These are phyloP conservation scores for Drosophila nigrodunni DNA, from an alignment of 1,140 invertebrate species.

Conservation along the genomic window DNA sequence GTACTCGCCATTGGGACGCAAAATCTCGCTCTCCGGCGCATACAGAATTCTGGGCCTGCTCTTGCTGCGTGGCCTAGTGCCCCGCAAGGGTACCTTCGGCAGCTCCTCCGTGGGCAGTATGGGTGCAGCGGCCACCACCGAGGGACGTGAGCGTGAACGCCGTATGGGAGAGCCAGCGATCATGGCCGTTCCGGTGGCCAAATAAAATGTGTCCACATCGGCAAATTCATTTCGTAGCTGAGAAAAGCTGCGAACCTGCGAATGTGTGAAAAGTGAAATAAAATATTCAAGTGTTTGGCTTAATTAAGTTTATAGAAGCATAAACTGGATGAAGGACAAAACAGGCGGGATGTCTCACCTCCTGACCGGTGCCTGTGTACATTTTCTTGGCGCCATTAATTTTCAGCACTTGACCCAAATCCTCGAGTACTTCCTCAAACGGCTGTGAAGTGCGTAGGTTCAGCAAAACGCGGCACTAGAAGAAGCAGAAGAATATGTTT, in stretches of 20 bases:
- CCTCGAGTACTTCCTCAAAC: conserved; percentile 97
- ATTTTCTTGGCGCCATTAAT: conserved; percentile 95
- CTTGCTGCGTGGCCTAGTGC: conserved; percentile 91
- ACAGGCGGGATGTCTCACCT: conserved; percentile 86
- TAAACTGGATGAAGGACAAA: neutral
- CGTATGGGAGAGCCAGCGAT: conserved; percentile 87
- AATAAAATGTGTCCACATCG: conserved; percentile 95
- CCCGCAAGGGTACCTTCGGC: conserved; percentile 83
- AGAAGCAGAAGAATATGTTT: neutral
- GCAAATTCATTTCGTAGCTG: conserved; percentile 96
- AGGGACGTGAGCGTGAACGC: conserved; percentile 89
- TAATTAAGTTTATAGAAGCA: conserved; percentile 52
- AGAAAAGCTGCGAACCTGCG: conserved; percentile 92
- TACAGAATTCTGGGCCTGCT: conserved; percentile 91
- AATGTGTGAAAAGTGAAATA: too few species aligned
- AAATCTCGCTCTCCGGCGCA: conserved; percentile 91
- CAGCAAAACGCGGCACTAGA: conserved; percentile 93
- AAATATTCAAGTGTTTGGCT: conserved; percentile 5
- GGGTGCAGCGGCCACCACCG: conserved; percentile 77
- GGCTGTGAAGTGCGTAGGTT: conserved; percentile 96
- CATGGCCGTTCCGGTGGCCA: conserved; percentile 87
- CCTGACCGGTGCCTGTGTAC: conserved; percentile 95
- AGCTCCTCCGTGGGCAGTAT: conserved; percentile 86
- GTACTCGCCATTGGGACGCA: conserved; percentile 89
- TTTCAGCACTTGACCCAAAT: conserved; percentile 96